Evolutionary conservation across 2,888 invertebrate genomes (phyloP), one percentile per base, ranked within the genome.

Genomic region (Unio delphinus): DNA sequence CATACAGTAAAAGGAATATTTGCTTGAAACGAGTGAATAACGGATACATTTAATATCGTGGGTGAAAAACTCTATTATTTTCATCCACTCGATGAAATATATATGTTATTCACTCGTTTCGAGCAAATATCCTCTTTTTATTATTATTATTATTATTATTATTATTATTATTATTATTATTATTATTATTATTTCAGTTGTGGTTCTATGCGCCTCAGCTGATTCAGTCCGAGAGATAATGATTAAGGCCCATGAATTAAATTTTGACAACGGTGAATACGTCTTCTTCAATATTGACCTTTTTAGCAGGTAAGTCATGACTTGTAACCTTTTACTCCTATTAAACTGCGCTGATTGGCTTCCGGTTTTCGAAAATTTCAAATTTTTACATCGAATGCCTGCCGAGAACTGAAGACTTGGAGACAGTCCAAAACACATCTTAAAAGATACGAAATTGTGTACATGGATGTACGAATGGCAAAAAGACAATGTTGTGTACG

Each of bases 231-330:
- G 98, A 68, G 94, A 97, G 88, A 96, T 99, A 80, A 94, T 99
- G 92, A 91, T 99, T 84, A 96, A 96, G 11, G 99, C 99, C 1
- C 95, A 97, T 83, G 95, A 96, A 78, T 92, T 99, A 76, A 95
- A 96, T 83, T 99, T 99, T 96, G 95, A 97, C 69, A 95, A 95
- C 72, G 98, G 98, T 11, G 98, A 99, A 91, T 99, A 98, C 91
- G 96, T 98, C 67, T 98, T 99, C 92, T 96, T 99, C 92, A 99
- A 97, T 91, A 96, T 99, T 85, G 98, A 98, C 90, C 92, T 99
- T 57, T 98, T 97, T 90, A 96, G 96, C 80, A 96, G 96, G 98
- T 98, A 91, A 94, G 79, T n/a, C 34, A n/a, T 30, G 20, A 54
- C 11, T 28, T 20, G 11, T 55, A 55, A 34, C 23, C 8, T 59